Percentiles rank a stretch among this genome's conserved stretches.
Conservation (phyloP, 2,888 invertebrate genomes). For the Scaptomyza cyrtandrae region DNA sequence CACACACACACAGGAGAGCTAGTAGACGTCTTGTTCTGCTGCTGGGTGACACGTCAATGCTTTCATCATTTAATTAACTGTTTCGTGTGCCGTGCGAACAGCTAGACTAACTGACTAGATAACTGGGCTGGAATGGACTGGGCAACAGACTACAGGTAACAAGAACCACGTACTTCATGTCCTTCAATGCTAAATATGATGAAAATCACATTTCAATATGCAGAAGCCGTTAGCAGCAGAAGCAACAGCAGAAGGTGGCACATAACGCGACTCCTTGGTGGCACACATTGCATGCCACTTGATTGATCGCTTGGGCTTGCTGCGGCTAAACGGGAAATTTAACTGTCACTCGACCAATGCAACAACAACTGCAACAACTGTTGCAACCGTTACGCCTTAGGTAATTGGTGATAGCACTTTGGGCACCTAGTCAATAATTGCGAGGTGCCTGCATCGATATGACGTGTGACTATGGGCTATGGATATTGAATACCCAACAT, state of each 20-base stretch:
- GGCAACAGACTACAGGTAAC: background rate
- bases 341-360: conserved; percentile 53
- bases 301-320: conserved; percentile 62
- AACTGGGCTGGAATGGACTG: background rate
- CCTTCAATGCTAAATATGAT: conserved; percentile 51
- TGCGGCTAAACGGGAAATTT: conserved; percentile 66
- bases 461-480: background rate
- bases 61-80: conserved; percentile 81
- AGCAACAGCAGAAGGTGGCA: conserved; percentile 7
- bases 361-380: conserved; percentile 5
- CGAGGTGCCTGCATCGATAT: conserved; percentile 11
- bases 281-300: conserved; percentile 66
- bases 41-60: conserved; percentile 73
- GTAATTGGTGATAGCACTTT: too few species aligned
- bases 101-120: conserved; percentile 3
- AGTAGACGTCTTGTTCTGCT: background rate
- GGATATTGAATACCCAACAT: background rate
- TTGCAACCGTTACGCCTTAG: background rate
- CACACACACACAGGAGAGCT: background rate
- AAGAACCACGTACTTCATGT: conserved; percentile 26
- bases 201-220: conserved; percentile 62
- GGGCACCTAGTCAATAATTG: conserved; percentile 14
- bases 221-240: background rate
- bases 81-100: conserved; percentile 54
- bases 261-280: conserved; percentile 27